Evolutionary conservation across 2,888 invertebrate species (phyloP), one percentile per base, ranked within the genome.

Genomic region (Aspidiotus rigidus): DNA sequence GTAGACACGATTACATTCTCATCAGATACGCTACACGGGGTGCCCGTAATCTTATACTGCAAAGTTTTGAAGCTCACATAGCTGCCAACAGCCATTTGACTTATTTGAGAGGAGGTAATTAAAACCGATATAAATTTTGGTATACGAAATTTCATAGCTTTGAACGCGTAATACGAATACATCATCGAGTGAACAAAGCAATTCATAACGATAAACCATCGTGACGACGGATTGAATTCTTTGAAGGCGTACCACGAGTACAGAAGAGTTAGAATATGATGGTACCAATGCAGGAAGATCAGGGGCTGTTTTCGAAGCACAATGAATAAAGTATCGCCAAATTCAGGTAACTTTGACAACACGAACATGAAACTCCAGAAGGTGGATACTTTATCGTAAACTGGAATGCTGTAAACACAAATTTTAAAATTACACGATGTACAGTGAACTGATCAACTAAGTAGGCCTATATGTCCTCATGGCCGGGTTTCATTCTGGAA

Each of bases 361-460:
- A 95, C 94, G 81, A 99, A 99, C 84, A 95, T 86, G 86, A 89
- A 93, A 73, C 95, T 92, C 98, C 98, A 99, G 80, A 96, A 96
- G 10, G 95, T 95, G 73, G 93, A 90, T 62, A 96, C 94, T 75
- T 90, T 88, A 79, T 93, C 90, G 77, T 88, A 87, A 78, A 90
- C 89, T 78, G 93, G 91, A 81, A 90, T 93, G 77, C 89, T 90
- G 84, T 62, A 86, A 84, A 71, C 66, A 73, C 70, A 73, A 64
- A 28, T 28, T 28, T 28, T 5, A 28, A 28, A 5, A 28, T 28
- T 28, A 28, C 28, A 28, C 28, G 5, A 28, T 5, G 28, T 28
- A 28, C 5, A 28, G 5, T 28, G 5, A 28, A 28, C 28, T 28
- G 28, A 1, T 28, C n/a, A n/a, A n/a, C n/a, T 28, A 28, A 28